These are phyloP conservation scores for Cynodonichthys magdalenae DNA, from an alignment of 2,797 vertebrate genomes.

Conservation along the genomic window DNA sequence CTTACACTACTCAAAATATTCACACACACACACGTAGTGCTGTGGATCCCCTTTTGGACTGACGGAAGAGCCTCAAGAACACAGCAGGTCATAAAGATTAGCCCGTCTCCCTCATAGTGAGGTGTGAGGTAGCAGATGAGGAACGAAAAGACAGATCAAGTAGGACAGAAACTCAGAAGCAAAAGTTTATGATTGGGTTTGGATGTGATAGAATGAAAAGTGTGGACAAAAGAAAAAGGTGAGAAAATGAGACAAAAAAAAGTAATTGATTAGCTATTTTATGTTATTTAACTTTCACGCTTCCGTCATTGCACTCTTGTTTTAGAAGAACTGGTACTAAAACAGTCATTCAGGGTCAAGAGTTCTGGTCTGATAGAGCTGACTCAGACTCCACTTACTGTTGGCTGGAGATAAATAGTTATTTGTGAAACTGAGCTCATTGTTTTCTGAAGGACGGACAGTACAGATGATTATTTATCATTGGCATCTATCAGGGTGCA, in stretches of 20 bases:
- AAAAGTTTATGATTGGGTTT: background rate
- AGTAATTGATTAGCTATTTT: background rate
- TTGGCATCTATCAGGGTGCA: no score
- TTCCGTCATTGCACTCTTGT: constrained; percentile 3
- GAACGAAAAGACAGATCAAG: background rate
- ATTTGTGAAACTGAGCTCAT: constrained; percentile 53
- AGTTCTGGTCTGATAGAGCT: constrained; percentile 56
- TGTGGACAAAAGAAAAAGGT: background rate
- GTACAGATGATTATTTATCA: background rate
- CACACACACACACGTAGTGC: constrained; percentile 30
- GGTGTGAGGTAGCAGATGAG: constrained; percentile 25
- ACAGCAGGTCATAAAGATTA: constrained; percentile 69
- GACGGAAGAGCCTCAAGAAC: constrained; percentile 57
- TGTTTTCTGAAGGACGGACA: constrained; percentile 25
- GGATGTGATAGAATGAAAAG: background rate
- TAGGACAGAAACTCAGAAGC: background rate
- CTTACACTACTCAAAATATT: background rate
- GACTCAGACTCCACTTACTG: constrained; percentile 49
- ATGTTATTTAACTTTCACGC: background rate
- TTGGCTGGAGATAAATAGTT: constrained; percentile 58
- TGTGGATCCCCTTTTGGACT: constrained; percentile 37
- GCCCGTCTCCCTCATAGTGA: constrained; percentile 47
- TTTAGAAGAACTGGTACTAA: constrained; percentile 47
- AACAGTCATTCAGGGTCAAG: constrained; percentile 63
- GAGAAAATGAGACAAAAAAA: background rate